Evolutionary conservation across 2,888 invertebrate genomes (phyloP), one percentile per base, ranked within the genome.

Genomic region (Osedax fenrisi): DNA sequence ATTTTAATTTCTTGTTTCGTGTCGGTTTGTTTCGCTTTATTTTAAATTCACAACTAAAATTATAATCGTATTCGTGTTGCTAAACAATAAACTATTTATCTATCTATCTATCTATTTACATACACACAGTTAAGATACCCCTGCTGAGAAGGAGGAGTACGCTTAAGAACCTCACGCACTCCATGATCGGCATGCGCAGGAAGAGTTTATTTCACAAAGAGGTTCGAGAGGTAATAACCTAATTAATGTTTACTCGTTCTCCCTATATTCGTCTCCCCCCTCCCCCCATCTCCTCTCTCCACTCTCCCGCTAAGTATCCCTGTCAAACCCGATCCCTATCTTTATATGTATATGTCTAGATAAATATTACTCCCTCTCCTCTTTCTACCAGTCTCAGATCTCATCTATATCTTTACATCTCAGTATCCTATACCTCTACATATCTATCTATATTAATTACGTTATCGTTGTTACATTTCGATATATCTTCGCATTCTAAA

Each of bases 151-250:
- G 59, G n/a, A 68, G 69, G 3, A 27, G 70, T 22, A 75, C 56
- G 70, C 24, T 26, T 5, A n/a, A 26, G 17, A 26, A 26, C 26
- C 59, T 75, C 10, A 13, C 69, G 2, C 56, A 59, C 27, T 75
- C 75, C 3, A 69, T 75, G 62, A 75, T 69, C 22, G 75, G 69
- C 61, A 70, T 75, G 70, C 68, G 68, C 3, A 22, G 56, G 27
- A 70, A 69, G 62, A 70, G 70, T 26, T 41, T 68, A 2, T 61
- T 75, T n/a, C 67, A 72, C 13, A 64, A 69, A 61, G 64, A 66
- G 13, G 62, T 75, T 13, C 62, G 75, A 2, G 59, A 59, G 13
- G 23, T 27, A 13, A 24, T 75, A 73, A 72, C n/a, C 41, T 59
- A 41, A 24, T 59, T 22, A 27, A 25, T 21, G 5, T 17, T 41